Evolutionary conservation across 2,113 vertebrate species (phyloP).

Genomic region (Ibidorhyncha struthersii): DNA sequence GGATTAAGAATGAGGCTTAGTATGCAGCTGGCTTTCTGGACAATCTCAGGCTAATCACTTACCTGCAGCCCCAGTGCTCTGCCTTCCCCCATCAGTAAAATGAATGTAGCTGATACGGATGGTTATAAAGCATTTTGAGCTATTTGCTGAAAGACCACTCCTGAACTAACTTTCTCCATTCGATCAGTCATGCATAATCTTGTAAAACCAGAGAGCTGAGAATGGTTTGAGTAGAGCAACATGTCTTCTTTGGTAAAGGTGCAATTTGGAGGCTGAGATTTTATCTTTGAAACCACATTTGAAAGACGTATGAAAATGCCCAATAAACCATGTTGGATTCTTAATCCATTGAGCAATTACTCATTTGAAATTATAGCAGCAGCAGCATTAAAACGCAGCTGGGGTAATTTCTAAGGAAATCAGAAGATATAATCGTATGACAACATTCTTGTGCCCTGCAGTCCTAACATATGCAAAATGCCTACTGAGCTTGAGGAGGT

Average conservation of each 20-base stretch:
- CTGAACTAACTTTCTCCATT: neutral
- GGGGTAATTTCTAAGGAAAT: constrained; percentile 37
- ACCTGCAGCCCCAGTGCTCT: neutral
- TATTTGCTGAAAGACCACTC: neutral
- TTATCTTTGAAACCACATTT: neutral
- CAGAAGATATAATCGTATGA: neutral
- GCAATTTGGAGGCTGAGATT: neutral
- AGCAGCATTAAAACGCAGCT: constrained; percentile 6
- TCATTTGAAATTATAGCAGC: neutral
- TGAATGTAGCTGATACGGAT: accelerated
- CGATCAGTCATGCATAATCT: accelerated
- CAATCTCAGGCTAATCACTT: neutral
- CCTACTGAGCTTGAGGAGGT: neutral
- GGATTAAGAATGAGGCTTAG: neutral
- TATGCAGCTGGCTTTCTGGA: neutral
- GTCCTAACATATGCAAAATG: neutral
- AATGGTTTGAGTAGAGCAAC: neutral
- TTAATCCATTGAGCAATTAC: constrained; percentile 8
- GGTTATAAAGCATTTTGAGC: neutral
- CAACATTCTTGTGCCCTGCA: constrained; percentile 17
- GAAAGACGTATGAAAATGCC: neutral
- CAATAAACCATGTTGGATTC: neutral
- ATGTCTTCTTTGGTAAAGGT: neutral
- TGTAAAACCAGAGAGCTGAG: neutral
- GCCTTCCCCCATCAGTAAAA: neutral